phyloP scores from a whole-genome alignment of 2,888 invertebrate genomes.

The Chromoteleia sp. region DNA sequence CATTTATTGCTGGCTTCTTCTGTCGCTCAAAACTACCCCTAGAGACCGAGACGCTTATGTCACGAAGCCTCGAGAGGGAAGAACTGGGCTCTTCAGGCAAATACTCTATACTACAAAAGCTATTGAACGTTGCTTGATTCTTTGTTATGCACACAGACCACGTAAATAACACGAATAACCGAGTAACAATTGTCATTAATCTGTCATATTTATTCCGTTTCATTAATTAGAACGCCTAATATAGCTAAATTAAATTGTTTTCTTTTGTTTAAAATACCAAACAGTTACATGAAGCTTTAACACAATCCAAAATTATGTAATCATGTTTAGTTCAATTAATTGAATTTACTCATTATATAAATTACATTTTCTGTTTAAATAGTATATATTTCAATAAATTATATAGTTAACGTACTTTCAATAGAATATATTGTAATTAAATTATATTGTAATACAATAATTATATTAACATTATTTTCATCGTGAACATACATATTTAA shows the following conservation, averaged over 20 bases:
- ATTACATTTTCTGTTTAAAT: too few species aligned
- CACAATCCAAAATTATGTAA: too few species aligned
- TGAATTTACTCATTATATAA: too few species aligned
- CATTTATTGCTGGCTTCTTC: constrained; percentile 67
- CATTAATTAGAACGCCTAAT: constrained; percentile 25
- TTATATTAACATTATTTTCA: too few species aligned
- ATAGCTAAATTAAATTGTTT: not conserved
- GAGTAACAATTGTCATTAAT: constrained; percentile 54
- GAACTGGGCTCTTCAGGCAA: constrained; percentile 53
- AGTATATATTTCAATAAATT: too few species aligned
- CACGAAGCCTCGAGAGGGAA: constrained; percentile 60
- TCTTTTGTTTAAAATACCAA: too few species aligned
- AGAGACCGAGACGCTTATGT: constrained; percentile 70
- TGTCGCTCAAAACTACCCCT: constrained; percentile 74
- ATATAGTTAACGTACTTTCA: too few species aligned
- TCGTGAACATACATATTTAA: too few species aligned
- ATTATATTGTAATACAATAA: too few species aligned
- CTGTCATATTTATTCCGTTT: constrained; percentile 34
- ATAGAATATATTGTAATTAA: too few species aligned
- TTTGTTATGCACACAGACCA: constrained; percentile 48
- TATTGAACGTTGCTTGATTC: constrained; percentile 61
- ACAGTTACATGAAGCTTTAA: too few species aligned
- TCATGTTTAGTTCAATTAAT: too few species aligned
- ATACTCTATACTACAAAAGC: constrained; percentile 68
- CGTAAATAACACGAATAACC: constrained; percentile 49